A percentile compares a stretch with the other conserved stretches of the same genome.
Evolutionary conservation across 2,888 invertebrate species (phyloP).

Genomic region (Cryptus armator): DNA sequence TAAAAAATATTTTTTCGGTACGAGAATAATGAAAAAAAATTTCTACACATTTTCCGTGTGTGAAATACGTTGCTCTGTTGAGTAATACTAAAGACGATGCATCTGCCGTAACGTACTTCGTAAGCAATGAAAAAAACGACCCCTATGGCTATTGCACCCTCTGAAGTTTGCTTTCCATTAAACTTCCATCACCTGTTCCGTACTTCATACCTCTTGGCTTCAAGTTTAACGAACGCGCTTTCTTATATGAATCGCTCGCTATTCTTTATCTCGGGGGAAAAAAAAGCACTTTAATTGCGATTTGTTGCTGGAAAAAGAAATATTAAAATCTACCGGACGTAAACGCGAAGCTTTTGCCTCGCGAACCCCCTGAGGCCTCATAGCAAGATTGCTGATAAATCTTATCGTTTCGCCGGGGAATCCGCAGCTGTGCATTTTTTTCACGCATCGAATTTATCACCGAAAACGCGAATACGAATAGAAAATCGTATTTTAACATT

Average conservation of each 20-base stretch:
- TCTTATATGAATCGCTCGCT: neutral
- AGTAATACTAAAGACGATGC: neutral
- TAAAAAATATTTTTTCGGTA: neutral
- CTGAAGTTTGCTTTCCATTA: neutral
- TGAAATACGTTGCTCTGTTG: neutral
- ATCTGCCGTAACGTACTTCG: constrained; percentile 7
- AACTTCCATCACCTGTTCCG: constrained; percentile 7
- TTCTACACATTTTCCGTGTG: neutral
- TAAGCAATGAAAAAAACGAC: neutral
- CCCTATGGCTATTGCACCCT: constrained; percentile 1
- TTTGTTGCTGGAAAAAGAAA: neutral
- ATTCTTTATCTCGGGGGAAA: neutral
- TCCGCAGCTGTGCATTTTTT: constrained; percentile 25
- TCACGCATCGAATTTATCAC: neutral
- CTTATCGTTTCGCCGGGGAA: constrained; percentile 34
- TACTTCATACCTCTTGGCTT: neutral
- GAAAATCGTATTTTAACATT: neutral
- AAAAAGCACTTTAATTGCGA: neutral
- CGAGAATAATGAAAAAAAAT: neutral
- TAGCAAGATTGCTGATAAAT: constrained; percentile 46
- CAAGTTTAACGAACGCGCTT: neutral
- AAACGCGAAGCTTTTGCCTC: neutral
- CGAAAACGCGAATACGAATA: neutral
- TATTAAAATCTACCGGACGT: neutral
- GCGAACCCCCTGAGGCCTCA: neutral